phyloP scores from a whole-genome alignment of 1,140 invertebrate species.

The Lordiphosa clarofinis region DNA sequence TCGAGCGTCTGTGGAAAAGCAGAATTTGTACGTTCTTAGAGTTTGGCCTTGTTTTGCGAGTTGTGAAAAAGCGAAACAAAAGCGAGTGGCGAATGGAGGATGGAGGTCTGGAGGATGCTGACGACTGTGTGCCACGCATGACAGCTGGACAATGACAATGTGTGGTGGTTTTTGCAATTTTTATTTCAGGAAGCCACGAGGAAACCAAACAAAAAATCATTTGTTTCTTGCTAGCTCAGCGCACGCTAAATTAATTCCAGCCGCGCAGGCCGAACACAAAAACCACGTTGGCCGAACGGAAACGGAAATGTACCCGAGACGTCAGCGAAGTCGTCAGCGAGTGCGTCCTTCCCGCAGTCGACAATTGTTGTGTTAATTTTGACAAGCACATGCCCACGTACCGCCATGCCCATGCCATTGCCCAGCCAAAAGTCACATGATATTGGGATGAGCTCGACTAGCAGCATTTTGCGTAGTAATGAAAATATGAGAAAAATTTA shows the following conservation, averaged over 20 bases:
- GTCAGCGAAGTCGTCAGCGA: conserved; percentile 62
- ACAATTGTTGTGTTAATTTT: conserved; percentile 75
- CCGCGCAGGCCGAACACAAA: conserved; percentile 66
- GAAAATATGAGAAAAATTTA: no score
- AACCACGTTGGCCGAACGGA: conserved; percentile 64
- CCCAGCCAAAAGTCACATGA: conserved; percentile 1
- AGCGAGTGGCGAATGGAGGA: conserved; percentile 36
- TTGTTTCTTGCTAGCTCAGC: conserved; percentile 75
- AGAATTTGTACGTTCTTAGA: conserved; percentile 42
- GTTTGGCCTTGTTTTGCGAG: conserved; percentile 63
- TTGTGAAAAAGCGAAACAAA: conserved; percentile 70
- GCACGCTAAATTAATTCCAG: conserved; percentile 75
- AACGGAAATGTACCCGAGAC: conserved; percentile 74
- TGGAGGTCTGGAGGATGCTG: conserved; percentile 19
- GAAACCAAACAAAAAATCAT: conserved; percentile 64
- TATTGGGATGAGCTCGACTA: neutral
- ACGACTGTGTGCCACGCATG: conserved; percentile 57
- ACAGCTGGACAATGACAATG: conserved; percentile 75
- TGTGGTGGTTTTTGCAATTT: conserved; percentile 31
- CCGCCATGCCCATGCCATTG: conserved; percentile 17
- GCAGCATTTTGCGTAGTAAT: neutral
- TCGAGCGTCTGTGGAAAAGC: conserved; percentile 45
- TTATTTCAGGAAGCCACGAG: conserved; percentile 56
- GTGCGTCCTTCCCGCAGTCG: conserved; percentile 36
- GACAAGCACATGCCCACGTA: conserved; percentile 72